Evolutionary conservation across 1,140 invertebrate genomes (phyloP).

Genomic region (Atta colombica): DNA sequence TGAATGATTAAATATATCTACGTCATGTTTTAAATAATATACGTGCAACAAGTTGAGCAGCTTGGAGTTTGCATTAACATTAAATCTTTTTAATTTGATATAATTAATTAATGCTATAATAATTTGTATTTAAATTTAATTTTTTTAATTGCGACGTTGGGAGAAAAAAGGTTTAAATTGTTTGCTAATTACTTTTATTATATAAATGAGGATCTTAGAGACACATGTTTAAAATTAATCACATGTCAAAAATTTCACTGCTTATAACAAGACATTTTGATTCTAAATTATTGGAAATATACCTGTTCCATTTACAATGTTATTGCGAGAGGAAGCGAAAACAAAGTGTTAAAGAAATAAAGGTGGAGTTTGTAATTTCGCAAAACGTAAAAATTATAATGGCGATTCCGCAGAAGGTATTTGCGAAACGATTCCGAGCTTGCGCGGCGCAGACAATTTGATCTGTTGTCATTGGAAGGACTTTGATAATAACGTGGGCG

Average conservation of each 20-base stretch:
- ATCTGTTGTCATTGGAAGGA: background rate
- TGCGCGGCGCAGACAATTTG: conserved; percentile 25
- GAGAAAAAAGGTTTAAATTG: background rate
- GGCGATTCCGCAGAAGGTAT: background rate
- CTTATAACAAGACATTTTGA: background rate
- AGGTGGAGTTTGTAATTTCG: conserved; percentile 1
- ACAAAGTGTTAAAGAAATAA: background rate
- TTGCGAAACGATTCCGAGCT: background rate
- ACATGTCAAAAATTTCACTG: background rate
- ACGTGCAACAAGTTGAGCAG: background rate
- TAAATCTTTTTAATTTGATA: background rate
- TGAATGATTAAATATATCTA: background rate
- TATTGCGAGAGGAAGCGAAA: background rate
- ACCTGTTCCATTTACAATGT: background rate
- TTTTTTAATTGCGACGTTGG: background rate
- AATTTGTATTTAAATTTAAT: conserved; percentile 1
- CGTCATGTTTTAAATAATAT: conserved; percentile 7
- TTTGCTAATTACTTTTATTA: background rate
- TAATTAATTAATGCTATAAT: background rate
- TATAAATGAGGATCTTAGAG: background rate
- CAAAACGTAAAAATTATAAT: conserved; percentile 10
- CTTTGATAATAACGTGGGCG: conserved; percentile 21
- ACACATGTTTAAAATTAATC: background rate
- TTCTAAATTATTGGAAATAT: background rate
- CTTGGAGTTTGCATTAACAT: background rate